phyloP scores from a whole-genome alignment of 2,113 vertebrate species.

The Phylloscopus trochilus region DNA sequence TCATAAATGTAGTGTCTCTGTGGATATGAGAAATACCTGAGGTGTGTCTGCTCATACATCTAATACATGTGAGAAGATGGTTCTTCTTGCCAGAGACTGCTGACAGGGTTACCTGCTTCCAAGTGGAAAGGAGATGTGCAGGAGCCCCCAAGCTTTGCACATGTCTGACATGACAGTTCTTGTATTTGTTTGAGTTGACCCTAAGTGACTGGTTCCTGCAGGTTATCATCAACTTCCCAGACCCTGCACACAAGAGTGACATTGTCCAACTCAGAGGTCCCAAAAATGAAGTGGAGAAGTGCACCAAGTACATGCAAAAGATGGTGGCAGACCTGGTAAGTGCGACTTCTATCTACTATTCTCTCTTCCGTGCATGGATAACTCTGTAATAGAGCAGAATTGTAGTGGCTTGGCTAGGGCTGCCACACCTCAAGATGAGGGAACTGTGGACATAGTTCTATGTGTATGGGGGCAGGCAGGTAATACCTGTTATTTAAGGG shows the following conservation, averaged over 20 bases:
- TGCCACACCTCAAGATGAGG: background rate
- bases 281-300: constrained; percentile 96
- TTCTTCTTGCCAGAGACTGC: background rate
- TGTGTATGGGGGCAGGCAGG: background rate
- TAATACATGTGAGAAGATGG: background rate
- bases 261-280: constrained; percentile 97
- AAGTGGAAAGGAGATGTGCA: background rate
- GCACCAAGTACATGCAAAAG: constrained; percentile 96
- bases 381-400: background rate
- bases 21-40: background rate
- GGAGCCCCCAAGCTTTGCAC: background rate
- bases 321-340: constrained; percentile 96
- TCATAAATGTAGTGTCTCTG: background rate
- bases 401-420: background rate
- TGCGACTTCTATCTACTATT: background rate
- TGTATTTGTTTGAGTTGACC: background rate
- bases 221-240: constrained; percentile 99
- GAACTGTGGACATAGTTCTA: background rate
- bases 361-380: background rate
- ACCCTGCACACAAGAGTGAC: constrained; percentile 94
- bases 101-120: background rate
- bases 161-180: background rate
- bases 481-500: background rate
- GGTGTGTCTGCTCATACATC: background rate
- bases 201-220: constrained; percentile 38